Conservation (phyloP, 35 echinoderm and acorn worm genomes). For the Apostichopus japonicus region DNA sequence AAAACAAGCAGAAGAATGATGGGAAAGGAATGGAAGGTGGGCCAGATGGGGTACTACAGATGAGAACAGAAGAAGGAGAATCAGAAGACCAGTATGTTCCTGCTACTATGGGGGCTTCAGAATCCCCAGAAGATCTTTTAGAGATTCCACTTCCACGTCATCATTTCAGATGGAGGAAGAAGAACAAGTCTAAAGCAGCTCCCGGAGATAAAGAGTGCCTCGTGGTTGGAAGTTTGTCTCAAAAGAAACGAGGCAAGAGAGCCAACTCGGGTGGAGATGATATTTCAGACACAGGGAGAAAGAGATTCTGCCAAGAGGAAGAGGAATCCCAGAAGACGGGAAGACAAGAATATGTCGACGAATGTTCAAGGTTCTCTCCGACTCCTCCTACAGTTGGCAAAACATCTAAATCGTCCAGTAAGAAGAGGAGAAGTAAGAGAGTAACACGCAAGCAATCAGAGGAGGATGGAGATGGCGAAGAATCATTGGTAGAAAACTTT, state of each 20-base stretch:
- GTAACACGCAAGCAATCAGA: not conserved
- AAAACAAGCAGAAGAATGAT: not conserved
- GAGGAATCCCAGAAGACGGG: not conserved
- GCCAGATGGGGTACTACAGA: not conserved
- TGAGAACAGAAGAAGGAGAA: not conserved
- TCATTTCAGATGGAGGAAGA: not conserved
- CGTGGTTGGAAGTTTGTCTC: not conserved
- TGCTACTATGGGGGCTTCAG: constrained; percentile 15
- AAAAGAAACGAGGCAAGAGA: not conserved
- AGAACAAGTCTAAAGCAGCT: not conserved
- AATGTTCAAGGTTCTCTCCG: not conserved
- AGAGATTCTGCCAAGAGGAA: constrained; percentile 16
- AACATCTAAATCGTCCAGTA: not conserved
- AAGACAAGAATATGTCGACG: not conserved
- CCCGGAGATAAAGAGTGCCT: not conserved
- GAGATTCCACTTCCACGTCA: constrained; percentile 4
- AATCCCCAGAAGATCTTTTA: not conserved
- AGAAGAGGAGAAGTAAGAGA: not conserved
- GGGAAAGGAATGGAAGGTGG: not conserved
- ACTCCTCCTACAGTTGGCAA: not conserved
- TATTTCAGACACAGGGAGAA: not conserved
- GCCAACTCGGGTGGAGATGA: not conserved
- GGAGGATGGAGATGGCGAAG: not conserved
- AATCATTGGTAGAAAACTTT: constrained; percentile 42
- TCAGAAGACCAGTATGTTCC: not conserved